Percentiles rank a stretch among this genome's conserved stretches.
Conservation (phyloP, 2,888 invertebrate species). For the Drosophila aldrichi region DNA sequence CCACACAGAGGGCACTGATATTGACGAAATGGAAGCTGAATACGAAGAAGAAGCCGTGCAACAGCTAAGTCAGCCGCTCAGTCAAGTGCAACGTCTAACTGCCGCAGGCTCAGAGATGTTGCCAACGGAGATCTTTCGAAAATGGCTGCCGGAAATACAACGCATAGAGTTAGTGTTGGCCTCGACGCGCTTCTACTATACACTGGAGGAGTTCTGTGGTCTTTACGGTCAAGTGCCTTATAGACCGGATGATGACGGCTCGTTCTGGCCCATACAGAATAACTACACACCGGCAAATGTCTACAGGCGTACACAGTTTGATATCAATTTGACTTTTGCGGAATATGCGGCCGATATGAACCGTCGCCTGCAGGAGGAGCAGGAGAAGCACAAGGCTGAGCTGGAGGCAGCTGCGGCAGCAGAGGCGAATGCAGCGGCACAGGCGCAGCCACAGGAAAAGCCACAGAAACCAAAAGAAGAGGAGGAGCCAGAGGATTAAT, state of each 20-base stretch:
- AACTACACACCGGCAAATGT: conserved; percentile 75
- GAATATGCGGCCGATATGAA: conserved; percentile 66
- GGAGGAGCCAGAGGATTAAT: not conserved
- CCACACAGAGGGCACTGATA: fast-evolving
- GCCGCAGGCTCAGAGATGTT: not conserved
- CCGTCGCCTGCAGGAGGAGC: conserved; percentile 34
- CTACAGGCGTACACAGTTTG: conserved; percentile 75
- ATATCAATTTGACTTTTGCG: conserved; percentile 81
- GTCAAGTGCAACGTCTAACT: not conserved
- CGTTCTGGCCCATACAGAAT: conserved; percentile 79
- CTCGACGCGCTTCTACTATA: conserved; percentile 72
- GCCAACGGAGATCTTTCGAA: conserved; percentile 53
- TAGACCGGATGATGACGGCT: conserved; percentile 68
- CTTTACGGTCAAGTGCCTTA: conserved; percentile 62
- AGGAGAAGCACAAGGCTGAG: conserved; percentile 20
- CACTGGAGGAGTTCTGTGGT: conserved; percentile 51
- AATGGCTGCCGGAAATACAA: conserved; percentile 76
- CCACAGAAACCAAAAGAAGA: not conserved
- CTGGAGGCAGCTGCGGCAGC: conserved; percentile 36
- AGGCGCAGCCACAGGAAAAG: not conserved
- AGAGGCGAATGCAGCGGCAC: conserved; percentile 12
- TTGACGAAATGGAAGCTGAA: not conserved
- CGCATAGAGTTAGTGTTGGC: conserved; percentile 79
- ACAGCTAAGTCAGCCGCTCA: not conserved
- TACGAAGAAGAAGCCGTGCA: not conserved